These are phyloP conservation scores for Carollia perspicillata DNA, from an alignment of 2,113 vertebrate species.

Conservation along the genomic window DNA sequence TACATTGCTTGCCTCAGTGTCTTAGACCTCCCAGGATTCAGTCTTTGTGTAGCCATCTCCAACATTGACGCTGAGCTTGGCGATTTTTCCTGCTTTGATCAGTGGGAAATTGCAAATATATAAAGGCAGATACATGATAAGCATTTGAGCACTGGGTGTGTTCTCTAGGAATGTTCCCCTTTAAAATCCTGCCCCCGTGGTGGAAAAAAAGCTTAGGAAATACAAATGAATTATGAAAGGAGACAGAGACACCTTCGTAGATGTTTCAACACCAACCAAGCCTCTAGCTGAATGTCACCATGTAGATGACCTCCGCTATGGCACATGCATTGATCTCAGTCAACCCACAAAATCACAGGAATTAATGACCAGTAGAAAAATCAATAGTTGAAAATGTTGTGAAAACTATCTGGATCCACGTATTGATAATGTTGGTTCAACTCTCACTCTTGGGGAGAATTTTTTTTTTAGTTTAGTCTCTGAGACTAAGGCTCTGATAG, in stretches of 20 bases:
- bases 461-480: neutral
- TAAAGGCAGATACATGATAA: neutral
- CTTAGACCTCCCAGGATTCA: neutral
- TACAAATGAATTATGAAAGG: neutral
- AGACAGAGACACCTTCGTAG: neutral
- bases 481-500: neutral
- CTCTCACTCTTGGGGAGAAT: neutral
- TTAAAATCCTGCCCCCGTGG: neutral
- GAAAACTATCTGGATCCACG: neutral
- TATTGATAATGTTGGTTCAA: neutral
- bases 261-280: neutral
- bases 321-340: neutral
- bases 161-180: neutral
- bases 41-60: neutral
- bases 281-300: neutral
- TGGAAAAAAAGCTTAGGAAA: neutral
- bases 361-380: neutral
- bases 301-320: neutral
- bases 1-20: accelerated
- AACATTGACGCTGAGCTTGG: neutral
- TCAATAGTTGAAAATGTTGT: neutral
- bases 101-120: neutral
- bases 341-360: neutral
- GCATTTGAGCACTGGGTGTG: accelerated
- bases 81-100: neutral